These are phyloP conservation scores for Neomonachus schauinslandi DNA, from an alignment of 2,113 vertebrate genomes.

Conservation along the genomic window DNA sequence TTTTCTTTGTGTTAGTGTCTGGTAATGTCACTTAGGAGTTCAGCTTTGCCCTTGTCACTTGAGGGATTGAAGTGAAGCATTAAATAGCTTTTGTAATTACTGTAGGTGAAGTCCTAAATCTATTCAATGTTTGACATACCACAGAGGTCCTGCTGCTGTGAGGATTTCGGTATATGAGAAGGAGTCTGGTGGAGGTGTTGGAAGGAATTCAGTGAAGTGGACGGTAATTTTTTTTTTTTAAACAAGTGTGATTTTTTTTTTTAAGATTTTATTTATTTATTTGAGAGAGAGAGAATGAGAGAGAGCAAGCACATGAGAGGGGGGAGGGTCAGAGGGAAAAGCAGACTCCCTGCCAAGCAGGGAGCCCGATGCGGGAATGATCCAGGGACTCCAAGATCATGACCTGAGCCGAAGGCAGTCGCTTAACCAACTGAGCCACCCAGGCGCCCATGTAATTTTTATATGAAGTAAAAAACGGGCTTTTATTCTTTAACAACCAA, in stretches of 20 bases:
- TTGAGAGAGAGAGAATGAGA: no score
- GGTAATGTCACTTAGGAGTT: background rate
- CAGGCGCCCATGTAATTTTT: background rate
- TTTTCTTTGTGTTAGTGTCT: background rate
- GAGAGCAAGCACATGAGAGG: no score
- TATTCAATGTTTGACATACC: background rate
- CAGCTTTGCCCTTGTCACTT: background rate
- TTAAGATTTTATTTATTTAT: no score
- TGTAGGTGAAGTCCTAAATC: background rate
- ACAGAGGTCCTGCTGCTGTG: background rate
- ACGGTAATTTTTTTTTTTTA: background rate
- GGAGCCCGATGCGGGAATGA: no score
- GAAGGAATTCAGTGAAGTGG: background rate
- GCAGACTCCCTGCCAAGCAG: no score
- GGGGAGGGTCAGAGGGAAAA: no score
- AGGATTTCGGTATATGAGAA: background rate
- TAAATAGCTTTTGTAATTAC: background rate
- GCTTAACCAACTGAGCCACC: no score
- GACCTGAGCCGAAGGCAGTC: no score
- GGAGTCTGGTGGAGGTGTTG: background rate
- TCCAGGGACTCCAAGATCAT: no score
- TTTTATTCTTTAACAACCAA: constrained; percentile 23
- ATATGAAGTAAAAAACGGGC: background rate
- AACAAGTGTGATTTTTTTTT: no score
- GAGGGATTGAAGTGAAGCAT: background rate